A percentile compares a stretch with the other conserved stretches of the same genome.
Conservation (phyloP, 2,113 vertebrate genomes). For the Crotalus viridis region DNA sequence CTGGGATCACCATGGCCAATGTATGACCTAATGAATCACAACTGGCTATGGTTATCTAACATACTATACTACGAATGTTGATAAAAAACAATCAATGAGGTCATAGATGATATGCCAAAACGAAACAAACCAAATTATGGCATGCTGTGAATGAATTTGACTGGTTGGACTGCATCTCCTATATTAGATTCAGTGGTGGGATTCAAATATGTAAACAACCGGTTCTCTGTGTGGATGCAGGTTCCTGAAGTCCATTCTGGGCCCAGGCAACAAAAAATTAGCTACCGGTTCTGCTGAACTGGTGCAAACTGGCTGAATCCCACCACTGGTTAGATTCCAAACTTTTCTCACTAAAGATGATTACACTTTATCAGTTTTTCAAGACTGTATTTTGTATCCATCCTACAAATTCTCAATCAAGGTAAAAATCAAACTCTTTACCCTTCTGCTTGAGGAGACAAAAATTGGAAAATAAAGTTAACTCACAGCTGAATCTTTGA, state of each 20-base stretch:
- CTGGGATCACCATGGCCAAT: neutral
- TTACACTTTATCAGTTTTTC: neutral
- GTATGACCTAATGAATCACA: neutral
- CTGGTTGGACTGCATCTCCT: neutral
- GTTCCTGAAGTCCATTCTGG: no score
- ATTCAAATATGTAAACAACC: no score
- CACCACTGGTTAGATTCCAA: neutral
- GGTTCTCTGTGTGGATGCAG: no score
- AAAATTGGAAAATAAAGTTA: neutral
- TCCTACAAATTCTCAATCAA: neutral
- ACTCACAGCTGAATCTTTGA: neutral
- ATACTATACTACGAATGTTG: neutral
- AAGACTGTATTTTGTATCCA: neutral
- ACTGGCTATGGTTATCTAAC: neutral
- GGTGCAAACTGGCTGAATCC: no score
- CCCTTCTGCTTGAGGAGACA: no score
- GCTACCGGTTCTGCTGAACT: no score
- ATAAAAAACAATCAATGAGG: neutral
- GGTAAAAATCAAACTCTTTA: neutral
- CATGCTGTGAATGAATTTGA: neutral
- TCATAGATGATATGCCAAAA: neutral
- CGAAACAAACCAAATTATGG: neutral
- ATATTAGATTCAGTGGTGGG: neutral
- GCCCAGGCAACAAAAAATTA: no score
- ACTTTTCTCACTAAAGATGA: neutral